These are phyloP conservation scores for Trisateles emortualis DNA, from an alignment of 2,888 invertebrate genomes.

Conservation along the genomic window DNA sequence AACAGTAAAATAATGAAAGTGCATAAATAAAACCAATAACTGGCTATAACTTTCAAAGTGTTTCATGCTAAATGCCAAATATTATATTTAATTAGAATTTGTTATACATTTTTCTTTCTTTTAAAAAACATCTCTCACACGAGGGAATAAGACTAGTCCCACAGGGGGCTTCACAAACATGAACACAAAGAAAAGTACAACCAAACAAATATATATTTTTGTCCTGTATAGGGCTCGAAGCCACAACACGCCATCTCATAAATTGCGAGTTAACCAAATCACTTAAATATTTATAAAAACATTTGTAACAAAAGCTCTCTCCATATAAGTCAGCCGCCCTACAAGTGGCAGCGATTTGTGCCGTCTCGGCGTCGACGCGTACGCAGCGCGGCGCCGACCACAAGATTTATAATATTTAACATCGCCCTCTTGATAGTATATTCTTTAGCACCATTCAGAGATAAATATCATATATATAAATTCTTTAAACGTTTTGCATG, in stretches of 20 bases:
- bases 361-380: conserved; percentile 23
- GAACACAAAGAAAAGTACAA: no score
- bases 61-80: no score
- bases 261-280: no score
- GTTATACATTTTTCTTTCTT: no score
- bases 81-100: no score
- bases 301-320: conserved; percentile 34
- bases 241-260: no score
- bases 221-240: no score
- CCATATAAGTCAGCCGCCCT: conserved; percentile 38
- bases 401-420: conserved; percentile 55
- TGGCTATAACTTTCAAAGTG: conserved; percentile 13
- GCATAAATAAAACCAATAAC: conserved; percentile 18
- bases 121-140: no score
- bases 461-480: conserved; percentile 23
- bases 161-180: no score
- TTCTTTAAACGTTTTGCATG: conserved; percentile 8
- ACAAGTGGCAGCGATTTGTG: conserved; percentile 24
- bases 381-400: conserved; percentile 50
- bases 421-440: conserved; percentile 37
- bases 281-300: neutral
- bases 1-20: conserved; percentile 26
- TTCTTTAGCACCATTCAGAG: conserved; percentile 34
- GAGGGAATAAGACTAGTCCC: no score
- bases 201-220: no score